Percentiles rank a stretch among this genome's conserved stretches.
Evolutionary conservation across 1,140 invertebrate genomes (phyloP).

Genomic region (Tigriopus japonicus): DNA sequence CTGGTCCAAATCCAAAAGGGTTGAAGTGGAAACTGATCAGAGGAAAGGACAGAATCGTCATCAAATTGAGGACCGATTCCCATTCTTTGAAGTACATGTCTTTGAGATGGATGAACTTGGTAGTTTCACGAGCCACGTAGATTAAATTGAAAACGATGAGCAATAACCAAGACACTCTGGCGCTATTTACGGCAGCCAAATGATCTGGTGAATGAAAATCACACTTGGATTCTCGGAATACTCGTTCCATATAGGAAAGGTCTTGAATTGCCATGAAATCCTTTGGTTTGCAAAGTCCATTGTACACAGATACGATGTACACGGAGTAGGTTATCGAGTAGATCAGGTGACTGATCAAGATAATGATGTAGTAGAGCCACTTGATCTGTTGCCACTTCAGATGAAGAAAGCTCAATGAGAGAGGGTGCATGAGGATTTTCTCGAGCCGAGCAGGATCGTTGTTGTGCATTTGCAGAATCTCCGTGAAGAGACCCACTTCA

Average conservation of each 20-base stretch:
- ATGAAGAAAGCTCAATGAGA: constrained; percentile 19
- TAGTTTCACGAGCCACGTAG: constrained; percentile 44
- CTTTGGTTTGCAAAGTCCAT: not conserved
- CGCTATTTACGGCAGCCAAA: not conserved
- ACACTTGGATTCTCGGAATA: too few species aligned
- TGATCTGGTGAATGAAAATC: too few species aligned
- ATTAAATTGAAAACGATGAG: constrained; percentile 33
- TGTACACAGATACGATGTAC: not conserved
- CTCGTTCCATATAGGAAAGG: too few species aligned
- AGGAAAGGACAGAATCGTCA: constrained; percentile 56
- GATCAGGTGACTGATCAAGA: constrained; percentile 53
- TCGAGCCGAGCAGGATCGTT: not conserved
- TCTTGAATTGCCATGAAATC: too few species aligned
- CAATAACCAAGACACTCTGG: constrained; percentile 1
- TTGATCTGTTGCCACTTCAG: constrained; percentile 52
- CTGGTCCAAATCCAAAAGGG: not conserved
- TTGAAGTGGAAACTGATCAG: constrained; percentile 40
- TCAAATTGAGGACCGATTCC: constrained; percentile 69
- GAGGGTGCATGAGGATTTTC: constrained; percentile 20
- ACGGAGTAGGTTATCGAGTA: constrained; percentile 41
- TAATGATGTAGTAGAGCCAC: constrained; percentile 55
- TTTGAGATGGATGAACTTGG: constrained; percentile 50
- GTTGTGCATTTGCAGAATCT: not conserved
- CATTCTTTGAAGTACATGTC: constrained; percentile 54
- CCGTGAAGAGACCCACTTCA: constrained; percentile 3